Base-by-base conservation (phyloP, 2,888 invertebrate species). In the Aplocera efformata region DNA sequence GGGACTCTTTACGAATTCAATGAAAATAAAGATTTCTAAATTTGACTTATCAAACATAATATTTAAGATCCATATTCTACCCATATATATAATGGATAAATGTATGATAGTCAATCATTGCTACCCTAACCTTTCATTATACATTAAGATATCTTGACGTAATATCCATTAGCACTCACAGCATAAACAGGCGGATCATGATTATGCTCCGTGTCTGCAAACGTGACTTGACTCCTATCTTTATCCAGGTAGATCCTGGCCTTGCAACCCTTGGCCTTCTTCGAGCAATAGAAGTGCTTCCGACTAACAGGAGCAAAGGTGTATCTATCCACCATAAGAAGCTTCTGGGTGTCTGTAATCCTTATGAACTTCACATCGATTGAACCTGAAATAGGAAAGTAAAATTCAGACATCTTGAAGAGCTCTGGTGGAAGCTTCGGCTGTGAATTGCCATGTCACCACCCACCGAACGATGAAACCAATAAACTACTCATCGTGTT, bases 81-180 rank as follows among this genome's bases (percentile, higher is more conserved):
- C n/a, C n/a, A n/a, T n/a, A n/a, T n/a, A n/a, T n/a, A n/a, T n/a
- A n/a, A n/a, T n/a, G n/a, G n/a, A n/a, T n/a, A n/a, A n/a, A n/a
- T n/a, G n/a, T n/a, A n/a, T n/a, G n/a, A n/a, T n/a, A n/a, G n/a
- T n/a, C n/a, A n/a, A n/a, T n/a, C n/a, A n/a, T n/a, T n/a, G n/a
- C n/a, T n/a, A n/a, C n/a, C n/a, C n/a, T n/a, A n/a, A n/a, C n/a
- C n/a, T n/a, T n/a, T n/a, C n/a, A n/a, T n/a, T n/a, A n/a, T n/a
- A n/a, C n/a, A n/a, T n/a, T n/a, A n/a, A n/a, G n/a, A n/a, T 22
- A 63, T 51, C 6, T 22, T 22, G n/a, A 22, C 6, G 6, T 22
- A n/a, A 22, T 7, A 22, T 6, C 22, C 22, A 1, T n/a, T 3
- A 7, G 7, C 1, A 3, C 4, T 7, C 22, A 22, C n/a, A n/a